Base-by-base conservation (phyloP, 2,888 invertebrate species). In the Norana najaformis region DNA sequence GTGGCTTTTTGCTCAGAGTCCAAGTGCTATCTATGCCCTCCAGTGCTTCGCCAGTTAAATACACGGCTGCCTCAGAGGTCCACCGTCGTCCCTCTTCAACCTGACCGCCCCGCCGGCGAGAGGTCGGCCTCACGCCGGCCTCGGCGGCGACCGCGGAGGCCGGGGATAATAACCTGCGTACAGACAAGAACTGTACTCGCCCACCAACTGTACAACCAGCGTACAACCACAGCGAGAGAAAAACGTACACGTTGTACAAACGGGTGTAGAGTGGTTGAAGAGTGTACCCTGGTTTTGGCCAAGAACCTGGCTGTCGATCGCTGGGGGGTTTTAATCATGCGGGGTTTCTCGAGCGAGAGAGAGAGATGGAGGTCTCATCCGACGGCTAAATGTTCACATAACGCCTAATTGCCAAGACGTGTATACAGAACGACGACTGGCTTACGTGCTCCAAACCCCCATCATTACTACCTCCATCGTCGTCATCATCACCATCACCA, bases 1-100 rank as follows among this genome's bases (percentile, higher is more conserved):
- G 30, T 69, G 69, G n/a, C 69, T n/a, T 69, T n/a, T 69, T 69
- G 69, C 69, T 69, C 69, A n/a, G 69, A 69, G 69, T 69, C 69
- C n/a, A 69, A 69, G 69, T 69, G n/a, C 69, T 69, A 69, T n/a
- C 47, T 69, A n/a, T n/a, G n/a, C 69, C 69, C 69, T n/a, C 11
- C 69, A 69, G 69, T 18, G 47, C 47, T 18, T 14, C 69, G n/a
- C n/a, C n/a, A n/a, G 30, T n/a, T 69, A 69, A 69, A 69, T 13
- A 69, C 69, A 69, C 30, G 69, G 30, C 69, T n/a, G n/a, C 30
- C 30, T 18, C 8, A 1, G 69, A 69, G 30, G 30, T 0, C 30
- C 69, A 11, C n/a, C 30, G n/a, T 8, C 69, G 0, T 69, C 69
- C 69, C 30, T 69, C 69, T 69, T 69, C 69, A 69, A 69, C 69